Base-by-base conservation (phyloP, 1,140 invertebrate genomes). In the Polypedilum pembai region DNA sequence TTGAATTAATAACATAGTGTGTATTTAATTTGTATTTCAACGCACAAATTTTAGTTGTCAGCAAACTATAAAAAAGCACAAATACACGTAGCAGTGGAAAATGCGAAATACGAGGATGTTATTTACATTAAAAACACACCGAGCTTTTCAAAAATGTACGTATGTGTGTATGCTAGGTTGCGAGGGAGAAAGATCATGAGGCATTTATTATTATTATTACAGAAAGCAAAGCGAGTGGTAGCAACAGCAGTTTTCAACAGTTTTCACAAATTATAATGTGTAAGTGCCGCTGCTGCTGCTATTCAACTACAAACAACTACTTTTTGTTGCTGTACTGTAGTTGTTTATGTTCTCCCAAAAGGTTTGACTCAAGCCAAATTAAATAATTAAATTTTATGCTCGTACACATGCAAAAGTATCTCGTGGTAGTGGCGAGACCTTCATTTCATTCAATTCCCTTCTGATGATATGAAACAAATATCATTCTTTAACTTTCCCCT, bases 331-430 rank as follows among this genome's bases (percentile, higher is more conserved):
- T 33, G 24, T 33, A 5, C 24, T 33, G 24, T n/a, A n/a, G n/a
- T n/a, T 56, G 45, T 56, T 56, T 56, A 56, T 56, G 45, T 56
- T 56, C n/a, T 56, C 45, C 45, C 45, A n/a, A 56, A 33, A 56
- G 45, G 12, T 56, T 56, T 56, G 45, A 12, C 45, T 56, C 45
- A 12, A n/a, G 45, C 45, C 24, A 56, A 56, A 56, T 56, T 56
- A 56, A 56, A 56, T 56, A 56, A 56, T 56, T 56, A 56, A 56
- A 56, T 56, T 56, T 56, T 56, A 56, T 56, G 45, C 45, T 56
- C n/a, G n/a, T 56, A 56, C 12, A 56, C n/a, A 33, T 33, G 5
- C 24, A 33, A 33, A n/a, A 56, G 45, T 15, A 15, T 12, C 10
- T 56, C n/a, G 24, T 33, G 24, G n/a, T 56, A 56, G 45, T 56